Evolutionary conservation across 2,113 vertebrate genomes (phyloP).

Genomic region (Piprites chloris): DNA sequence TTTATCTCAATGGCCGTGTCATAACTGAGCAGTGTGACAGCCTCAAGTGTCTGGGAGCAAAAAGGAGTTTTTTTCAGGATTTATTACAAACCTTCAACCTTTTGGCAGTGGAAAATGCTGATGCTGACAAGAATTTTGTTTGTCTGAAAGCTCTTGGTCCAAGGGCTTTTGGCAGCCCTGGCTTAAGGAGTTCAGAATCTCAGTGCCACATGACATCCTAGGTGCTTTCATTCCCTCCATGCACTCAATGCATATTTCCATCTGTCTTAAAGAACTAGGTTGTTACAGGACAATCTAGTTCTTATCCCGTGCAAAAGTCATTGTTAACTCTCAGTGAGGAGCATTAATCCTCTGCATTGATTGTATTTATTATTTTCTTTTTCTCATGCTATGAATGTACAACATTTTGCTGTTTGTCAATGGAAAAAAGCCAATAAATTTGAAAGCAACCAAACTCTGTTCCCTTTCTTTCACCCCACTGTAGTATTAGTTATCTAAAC

Average conservation of each 20-base stretch:
- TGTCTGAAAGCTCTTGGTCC: not conserved
- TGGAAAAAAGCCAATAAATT: not conserved
- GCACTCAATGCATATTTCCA: not conserved
- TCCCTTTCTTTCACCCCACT: not conserved
- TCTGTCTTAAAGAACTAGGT: not conserved
- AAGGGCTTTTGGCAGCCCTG: not conserved
- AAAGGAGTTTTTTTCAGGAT: not conserved
- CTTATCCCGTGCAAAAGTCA: not conserved
- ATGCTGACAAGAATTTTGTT: not conserved
- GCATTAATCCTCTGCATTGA: not conserved
- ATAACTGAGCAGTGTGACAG: not conserved
- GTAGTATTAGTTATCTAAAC: not conserved
- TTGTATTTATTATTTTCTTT: not conserved
- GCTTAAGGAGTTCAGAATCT: not conserved
- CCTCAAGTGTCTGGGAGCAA: not conserved
- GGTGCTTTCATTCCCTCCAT: not conserved
- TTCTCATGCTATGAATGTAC: not conserved
- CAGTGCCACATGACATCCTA: not conserved
- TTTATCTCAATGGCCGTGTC: not conserved
- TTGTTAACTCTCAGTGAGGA: not conserved
- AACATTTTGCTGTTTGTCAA: not conserved
- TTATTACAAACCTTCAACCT: slow-evolving; percentile 12
- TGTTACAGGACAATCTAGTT: not conserved
- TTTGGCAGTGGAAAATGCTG: slow-evolving; percentile 16
- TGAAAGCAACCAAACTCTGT: not conserved